These are phyloP conservation scores for Drosophila pseudoobscura DNA, from an alignment of 1,140 invertebrate genomes.

Conservation along the genomic window DNA sequence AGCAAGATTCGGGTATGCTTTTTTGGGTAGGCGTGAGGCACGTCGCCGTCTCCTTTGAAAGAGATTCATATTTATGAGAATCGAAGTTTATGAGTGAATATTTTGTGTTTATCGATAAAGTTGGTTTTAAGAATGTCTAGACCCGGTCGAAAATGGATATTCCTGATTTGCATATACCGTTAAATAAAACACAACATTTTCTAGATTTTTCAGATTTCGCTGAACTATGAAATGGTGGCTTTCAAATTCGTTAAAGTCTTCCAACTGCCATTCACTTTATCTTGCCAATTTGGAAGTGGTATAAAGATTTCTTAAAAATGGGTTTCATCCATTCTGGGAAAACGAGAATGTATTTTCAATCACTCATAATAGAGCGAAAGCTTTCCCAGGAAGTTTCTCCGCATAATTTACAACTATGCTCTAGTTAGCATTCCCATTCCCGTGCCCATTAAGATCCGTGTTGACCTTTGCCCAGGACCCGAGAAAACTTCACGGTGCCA, in stretches of 20 bases:
- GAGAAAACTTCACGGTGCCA: slow-evolving; percentile 50
- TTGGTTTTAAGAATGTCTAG: slow-evolving; percentile 47
- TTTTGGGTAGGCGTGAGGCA: slow-evolving; percentile 11
- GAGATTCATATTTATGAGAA: slow-evolving; percentile 48
- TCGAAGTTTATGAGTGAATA: slow-evolving; percentile 38
- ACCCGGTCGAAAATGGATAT: slow-evolving; percentile 33
- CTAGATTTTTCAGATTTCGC: background rate
- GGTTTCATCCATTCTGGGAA: slow-evolving; percentile 9
- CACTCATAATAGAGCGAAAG: slow-evolving; percentile 13
- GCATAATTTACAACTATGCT: slow-evolving; percentile 68
- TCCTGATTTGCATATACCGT: background rate
- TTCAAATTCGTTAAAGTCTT: background rate
- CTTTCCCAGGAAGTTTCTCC: slow-evolving; percentile 44
- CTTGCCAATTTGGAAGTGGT: too few species aligned
- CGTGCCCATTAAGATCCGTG: slow-evolving; percentile 29
- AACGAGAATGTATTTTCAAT: slow-evolving; percentile 32
- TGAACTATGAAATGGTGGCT: background rate
- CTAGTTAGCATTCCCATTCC: slow-evolving; percentile 55
- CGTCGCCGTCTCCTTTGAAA: slow-evolving; percentile 15
- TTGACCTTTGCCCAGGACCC: slow-evolving; percentile 27
- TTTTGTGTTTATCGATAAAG: slow-evolving; percentile 30
- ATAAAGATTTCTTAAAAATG: slow-evolving; percentile 17
- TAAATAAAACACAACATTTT: background rate
- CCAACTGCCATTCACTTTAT: slow-evolving; percentile 8
- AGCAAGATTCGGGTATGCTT: slow-evolving; percentile 1